Evolutionary conservation across 2,113 vertebrate species (phyloP).

Genomic region (Gallinago paraguaiae): DNA sequence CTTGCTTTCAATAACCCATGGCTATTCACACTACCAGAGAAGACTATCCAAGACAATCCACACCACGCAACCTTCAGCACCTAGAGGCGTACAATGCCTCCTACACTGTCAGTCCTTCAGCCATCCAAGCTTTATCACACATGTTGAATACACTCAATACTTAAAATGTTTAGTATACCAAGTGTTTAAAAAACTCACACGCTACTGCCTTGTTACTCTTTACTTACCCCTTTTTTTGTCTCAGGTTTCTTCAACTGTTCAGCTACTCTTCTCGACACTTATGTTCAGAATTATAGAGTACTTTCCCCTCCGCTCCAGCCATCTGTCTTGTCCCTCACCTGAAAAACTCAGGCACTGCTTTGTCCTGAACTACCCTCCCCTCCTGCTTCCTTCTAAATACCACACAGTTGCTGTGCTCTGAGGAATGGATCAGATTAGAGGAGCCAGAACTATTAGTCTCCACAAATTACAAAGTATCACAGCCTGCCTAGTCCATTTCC

Average conservation of each 20-base stretch:
- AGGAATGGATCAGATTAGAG: neutral
- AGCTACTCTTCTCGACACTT: neutral
- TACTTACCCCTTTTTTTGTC: neutral
- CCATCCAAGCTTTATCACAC: neutral
- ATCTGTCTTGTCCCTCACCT: rapidly evolving
- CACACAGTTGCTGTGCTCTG: neutral
- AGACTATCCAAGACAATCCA: neutral
- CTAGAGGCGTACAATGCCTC: rapidly evolving
- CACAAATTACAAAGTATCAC: neutral
- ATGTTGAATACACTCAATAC: neutral
- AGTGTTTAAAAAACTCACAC: neutral
- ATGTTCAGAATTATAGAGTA: neutral
- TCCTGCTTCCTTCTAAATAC: neutral
- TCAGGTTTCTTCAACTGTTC: neutral
- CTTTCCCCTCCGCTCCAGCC: neutral
- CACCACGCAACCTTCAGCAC: neutral
- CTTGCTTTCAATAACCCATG: neutral
- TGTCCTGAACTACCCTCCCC: neutral
- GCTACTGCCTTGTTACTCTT: neutral
- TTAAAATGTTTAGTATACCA: neutral
- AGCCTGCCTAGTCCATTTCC: neutral
- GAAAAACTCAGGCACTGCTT: neutral
- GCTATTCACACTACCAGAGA: neutral
- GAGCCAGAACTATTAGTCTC: neutral
- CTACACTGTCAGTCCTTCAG: neutral